Base-by-base conservation (phyloP, 2,797 vertebrate species). In the Aplochiton taeniatus region DNA sequence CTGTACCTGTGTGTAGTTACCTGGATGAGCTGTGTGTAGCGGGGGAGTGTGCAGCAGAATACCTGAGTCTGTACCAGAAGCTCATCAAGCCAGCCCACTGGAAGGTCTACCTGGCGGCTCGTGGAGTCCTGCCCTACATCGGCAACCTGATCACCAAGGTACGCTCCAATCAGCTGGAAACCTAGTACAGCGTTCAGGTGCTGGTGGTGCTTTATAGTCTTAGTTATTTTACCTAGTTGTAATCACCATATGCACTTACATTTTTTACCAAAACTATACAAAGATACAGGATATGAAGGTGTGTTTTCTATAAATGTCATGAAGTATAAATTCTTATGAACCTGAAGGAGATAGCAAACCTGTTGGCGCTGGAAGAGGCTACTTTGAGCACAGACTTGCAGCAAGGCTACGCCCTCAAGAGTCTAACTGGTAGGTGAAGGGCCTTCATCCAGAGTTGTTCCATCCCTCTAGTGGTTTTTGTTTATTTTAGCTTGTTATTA, bases 141-240 rank as follows among this genome's bases (percentile, higher is more conserved):
- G 98, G 98, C 61, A 99, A 95, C 87, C 93, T 99, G 71, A 99
- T 99, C 85, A 99, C 96, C 31, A 99, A 98, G 96, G 97, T 97
- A 90, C 31, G 31, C 31, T 31, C n/a, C n/a, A n/a, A n/a, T n/a
- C n/a, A n/a, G n/a, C n/a, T n/a, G n/a, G n/a, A n/a, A n/a, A n/a
- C n/a, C n/a, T n/a, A n/a, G n/a, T n/a, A n/a, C n/a, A n/a, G n/a
- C n/a, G n/a, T n/a, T n/a, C n/a, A n/a, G n/a, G n/a, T n/a, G n/a
- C n/a, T n/a, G n/a, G n/a, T n/a, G n/a, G n/a, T n/a, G n/a, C n/a
- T n/a, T n/a, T n/a, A n/a, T n/a, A n/a, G n/a, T n/a, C 31, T 31
- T 31, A 31, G 31, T 31, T 31, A 31, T 31, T 6, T 31, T 31
- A 31, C 31, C 31, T 6, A 31, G 31, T 31, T 3, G 31, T 3